Evolutionary conservation across 2,888 invertebrate genomes (phyloP), one percentile per base, ranked within the genome.

Genomic region (Drosophila neutralis): DNA sequence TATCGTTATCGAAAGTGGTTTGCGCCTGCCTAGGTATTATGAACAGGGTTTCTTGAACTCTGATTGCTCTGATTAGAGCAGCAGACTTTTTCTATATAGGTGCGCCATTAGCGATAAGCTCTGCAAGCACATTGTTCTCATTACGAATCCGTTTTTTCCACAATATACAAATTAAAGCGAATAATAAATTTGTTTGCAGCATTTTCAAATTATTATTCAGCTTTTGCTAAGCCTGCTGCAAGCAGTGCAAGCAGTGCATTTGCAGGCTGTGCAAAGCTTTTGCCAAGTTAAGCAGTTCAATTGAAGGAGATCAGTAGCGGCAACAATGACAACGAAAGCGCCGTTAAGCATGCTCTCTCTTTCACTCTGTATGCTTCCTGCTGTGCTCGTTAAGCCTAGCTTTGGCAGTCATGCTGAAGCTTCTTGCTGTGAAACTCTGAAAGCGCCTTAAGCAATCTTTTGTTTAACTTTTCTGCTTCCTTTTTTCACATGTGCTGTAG

Each of bases 1-100:
- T 89, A 86, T 86, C 86, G 57, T 87, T 86, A 89, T 86, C 89
- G 54, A 80, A 72, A 78, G 75, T 69, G 69, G 33, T 80, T 54
- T 58, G 24, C 10, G 56, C 62, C 58, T 76, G 60, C 72, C 67
- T 80, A 80, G 80, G 81, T 76, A 66, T 38, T 27, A 48, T 57
- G 15, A 35, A 13, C 40, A 67, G 73, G 78, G 77, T 79, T 77
- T 80, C 45, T 80, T 80, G 73, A 79, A 79, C 79, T 49, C 77
- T 13, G 24, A 27, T 29, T 27, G 24, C 45, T 10, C 48, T 18
- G 77, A 79, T 76, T 67, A 65, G 52, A 21, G 31, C 6, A 7
- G 29, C 13, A 15, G 27, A 29, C 27, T 4, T 27, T 13, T 40
- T 35, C 33, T 57, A 15, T 48, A 45, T 51, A 72, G 76, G 65